Evolutionary conservation across 2,113 vertebrate species (phyloP).

Genomic region (Strigops habroptila): DNA sequence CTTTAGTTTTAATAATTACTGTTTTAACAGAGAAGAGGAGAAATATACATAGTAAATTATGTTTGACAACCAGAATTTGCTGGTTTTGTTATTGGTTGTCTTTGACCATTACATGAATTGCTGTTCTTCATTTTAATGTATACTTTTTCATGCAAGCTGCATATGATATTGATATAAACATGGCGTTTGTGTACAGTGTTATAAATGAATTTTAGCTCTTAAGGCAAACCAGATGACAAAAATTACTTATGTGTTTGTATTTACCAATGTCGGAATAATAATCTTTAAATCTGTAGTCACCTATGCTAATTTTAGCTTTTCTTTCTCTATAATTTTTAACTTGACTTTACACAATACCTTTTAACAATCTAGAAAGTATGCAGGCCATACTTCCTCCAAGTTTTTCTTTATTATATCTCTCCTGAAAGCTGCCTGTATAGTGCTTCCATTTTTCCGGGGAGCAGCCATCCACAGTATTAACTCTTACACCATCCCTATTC

Average conservation of each 20-base stretch:
- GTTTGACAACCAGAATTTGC: slow-evolving; percentile 96
- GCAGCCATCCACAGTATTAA: neutral
- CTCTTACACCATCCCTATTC: neutral
- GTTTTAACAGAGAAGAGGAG: slow-evolving; percentile 77
- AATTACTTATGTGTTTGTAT: slow-evolving; percentile 46
- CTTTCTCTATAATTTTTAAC: neutral
- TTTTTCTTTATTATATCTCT: neutral
- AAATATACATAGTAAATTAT: slow-evolving; percentile 93
- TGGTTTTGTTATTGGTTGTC: slow-evolving; percentile 92
- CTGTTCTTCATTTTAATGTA: slow-evolving; percentile 87
- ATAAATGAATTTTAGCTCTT: slow-evolving; percentile 83
- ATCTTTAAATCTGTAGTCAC: slow-evolving; percentile 11
- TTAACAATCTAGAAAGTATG: neutral
- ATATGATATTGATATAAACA: slow-evolving; percentile 73
- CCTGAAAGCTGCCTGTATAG: neutral
- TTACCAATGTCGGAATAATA: slow-evolving; percentile 31
- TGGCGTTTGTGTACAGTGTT: slow-evolving; percentile 71
- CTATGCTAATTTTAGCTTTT: slow-evolving; percentile 8
- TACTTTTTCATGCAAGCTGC: slow-evolving; percentile 77
- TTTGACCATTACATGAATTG: slow-evolving; percentile 91
- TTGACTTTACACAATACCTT: neutral
- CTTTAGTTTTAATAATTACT: slow-evolving; percentile 88
- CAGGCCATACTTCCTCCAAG: neutral
- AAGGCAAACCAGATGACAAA: slow-evolving; percentile 85
- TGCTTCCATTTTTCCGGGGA: neutral